Base-by-base conservation (phyloP, 2,113 vertebrate species). In the Muntiacus reevesi region DNA sequence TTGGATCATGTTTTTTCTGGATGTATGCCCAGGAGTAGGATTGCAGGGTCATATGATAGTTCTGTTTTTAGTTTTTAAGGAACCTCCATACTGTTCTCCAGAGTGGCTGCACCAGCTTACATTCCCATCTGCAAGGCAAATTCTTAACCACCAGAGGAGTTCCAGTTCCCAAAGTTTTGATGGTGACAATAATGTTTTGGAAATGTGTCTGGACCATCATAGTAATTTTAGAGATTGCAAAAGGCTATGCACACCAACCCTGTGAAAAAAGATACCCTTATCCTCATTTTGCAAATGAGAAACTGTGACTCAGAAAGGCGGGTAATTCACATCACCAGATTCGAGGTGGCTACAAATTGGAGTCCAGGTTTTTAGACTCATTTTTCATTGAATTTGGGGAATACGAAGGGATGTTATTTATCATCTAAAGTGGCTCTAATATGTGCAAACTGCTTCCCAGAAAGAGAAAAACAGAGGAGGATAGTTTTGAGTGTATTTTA, bases 331-430 rank as follows among this genome's bases (percentile, higher is more conserved):
- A 6, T 76, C 43, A 33, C 43, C 50, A 54, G 25, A 55, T 40
- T 33, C 55, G 59, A 17, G 3, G 50, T 40, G 50, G 62, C 6
- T 60, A 1, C 19, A 85, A 81, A 57, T 67, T 47, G 64, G 64
- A 93, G 60, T 36, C 59, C 15, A 40, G 43, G 36, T 40, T 57
- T 94, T 93, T 60, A 16, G 19, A 86, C 7, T 47, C 4, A 15
- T 67, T 94, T 95, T 89, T 36, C 59, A 94, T n/a, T 97, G 57
- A 91, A n/a, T 89, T 96, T 52, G 43, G 71, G 47, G 52, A 89
- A 17, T 30, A 91, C 30, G 55, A 82, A 71, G 43, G 7, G 16
- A 36, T 90, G 6, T 71, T 82, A 19, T n/a, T n/a, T 71, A 79
- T 43, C 57, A 93, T 89, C 12, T 85, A 27, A 95, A n/a, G 62